Base-by-base conservation (phyloP, 1,140 invertebrate genomes). In the Stegodyphus dumicola region DNA sequence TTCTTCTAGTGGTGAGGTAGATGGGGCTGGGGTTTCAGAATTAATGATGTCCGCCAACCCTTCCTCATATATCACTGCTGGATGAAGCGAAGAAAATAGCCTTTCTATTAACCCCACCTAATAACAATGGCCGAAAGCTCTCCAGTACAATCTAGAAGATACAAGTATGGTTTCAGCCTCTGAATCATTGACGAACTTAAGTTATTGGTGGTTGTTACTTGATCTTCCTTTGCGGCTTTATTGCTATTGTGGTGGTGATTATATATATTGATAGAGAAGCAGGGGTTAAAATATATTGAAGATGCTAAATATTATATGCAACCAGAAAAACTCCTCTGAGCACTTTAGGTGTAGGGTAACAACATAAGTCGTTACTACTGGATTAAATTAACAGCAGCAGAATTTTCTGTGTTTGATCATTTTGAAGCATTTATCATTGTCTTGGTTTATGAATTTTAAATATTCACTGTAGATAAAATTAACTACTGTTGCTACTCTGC, bases 51-150 rank as follows among this genome's bases (percentile, higher is more conserved):
- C 71, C 71, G 49, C 49, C 64, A 69, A 75, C 65, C 73, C 81
- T 67, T 56, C 18, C 74, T 52, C 54, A 84, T 84, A 60, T 74
- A 84, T 84, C 81, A 84, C 81, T 17, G 33, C 65, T 11, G 71
- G 9, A 60, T 48, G 64, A 51, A 76, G 73, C 73, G 81, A 76
- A 84, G 79, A 81, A 81, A 81, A 81, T 81, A 73, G 79, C 79
- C 70, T 67, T 84, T 75, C 81, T 76, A 84, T 84, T 84, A 75
- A 84, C 81, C 70, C 74, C n/a, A 15, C 17, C 74, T 76, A 84
- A 84, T 84, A 84, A 70, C 81, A 53, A 67, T 54, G 64, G 73
- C 11, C 13, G 64, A 76, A 18, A 49, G 10, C 15, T 67, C 53
- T 54, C 71, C 18, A n/a, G 15, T 53, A 15, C 71, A 11, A 74